Percentiles rank a stretch among this genome's conserved stretches.
These are phyloP conservation scores for Potorous gilbertii DNA, from an alignment of 2,797 vertebrate species.

Conservation along the genomic window DNA sequence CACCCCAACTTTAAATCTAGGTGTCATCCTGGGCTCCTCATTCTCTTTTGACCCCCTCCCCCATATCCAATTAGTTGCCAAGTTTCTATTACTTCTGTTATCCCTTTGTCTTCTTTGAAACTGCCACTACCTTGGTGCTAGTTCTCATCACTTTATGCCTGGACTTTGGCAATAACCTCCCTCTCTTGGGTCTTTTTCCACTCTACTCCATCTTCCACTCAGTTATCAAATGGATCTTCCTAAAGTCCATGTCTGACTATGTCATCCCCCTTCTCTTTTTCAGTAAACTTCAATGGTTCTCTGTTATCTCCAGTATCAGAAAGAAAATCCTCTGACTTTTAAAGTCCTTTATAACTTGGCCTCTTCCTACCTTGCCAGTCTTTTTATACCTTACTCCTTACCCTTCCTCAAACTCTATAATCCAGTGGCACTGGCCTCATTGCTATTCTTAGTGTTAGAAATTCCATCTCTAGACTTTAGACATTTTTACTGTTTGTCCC, in stretches of 20 bases:
- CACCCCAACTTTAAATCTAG: constrained; percentile 7
- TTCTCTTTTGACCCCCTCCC: not conserved
- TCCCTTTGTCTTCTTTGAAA: not conserved
- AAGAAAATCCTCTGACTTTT: not conserved
- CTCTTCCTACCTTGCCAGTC: not conserved
- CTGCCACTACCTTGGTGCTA: not conserved
- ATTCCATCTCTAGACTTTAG: not conserved
- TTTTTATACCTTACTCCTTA: not conserved
- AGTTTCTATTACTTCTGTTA: not conserved
- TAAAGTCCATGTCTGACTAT: not conserved
- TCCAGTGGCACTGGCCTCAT: not conserved
- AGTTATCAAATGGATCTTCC: not conserved
- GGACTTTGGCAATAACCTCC: not conserved
- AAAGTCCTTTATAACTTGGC: not conserved
- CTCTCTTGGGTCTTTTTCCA: not conserved
- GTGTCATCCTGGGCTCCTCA: not conserved
- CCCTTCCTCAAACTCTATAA: not conserved
- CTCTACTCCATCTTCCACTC: not conserved
- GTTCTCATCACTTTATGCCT: not conserved
- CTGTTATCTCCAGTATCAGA: not conserved
- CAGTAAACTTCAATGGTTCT: not conserved
- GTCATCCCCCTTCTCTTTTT: not conserved
- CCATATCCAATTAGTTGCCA: not conserved
- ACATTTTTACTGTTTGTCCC: not conserved
- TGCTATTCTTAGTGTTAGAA: not conserved